Evolutionary conservation across 2,888 invertebrate species (phyloP).

Genomic region (Petrolisthes cinctipes): DNA sequence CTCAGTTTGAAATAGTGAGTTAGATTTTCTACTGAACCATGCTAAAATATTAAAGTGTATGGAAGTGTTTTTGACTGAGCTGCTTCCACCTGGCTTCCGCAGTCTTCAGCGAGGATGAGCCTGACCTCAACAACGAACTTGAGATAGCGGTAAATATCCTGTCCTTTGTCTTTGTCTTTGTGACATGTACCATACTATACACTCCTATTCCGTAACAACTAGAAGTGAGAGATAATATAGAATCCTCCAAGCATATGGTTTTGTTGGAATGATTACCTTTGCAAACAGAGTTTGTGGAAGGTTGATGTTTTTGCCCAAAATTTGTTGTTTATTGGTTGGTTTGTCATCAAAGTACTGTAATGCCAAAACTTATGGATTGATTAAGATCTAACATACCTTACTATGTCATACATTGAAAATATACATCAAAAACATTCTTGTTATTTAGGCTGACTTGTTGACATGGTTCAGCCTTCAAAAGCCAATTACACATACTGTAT

Average conservation of each 20-base stretch:
- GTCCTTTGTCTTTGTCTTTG: slow-evolving; percentile 29
- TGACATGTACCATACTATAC: background rate
- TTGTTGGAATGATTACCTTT: background rate
- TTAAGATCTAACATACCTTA: background rate
- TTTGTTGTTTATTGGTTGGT: background rate
- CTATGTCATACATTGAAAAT: slow-evolving; percentile 14
- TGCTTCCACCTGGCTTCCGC: slow-evolving; percentile 66
- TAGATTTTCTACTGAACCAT: slow-evolving; percentile 35
- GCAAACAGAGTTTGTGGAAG: background rate
- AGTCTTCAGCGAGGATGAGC: slow-evolving; percentile 90
- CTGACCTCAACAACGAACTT: slow-evolving; percentile 86
- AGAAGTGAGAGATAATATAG: no score
- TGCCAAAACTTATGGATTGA: background rate
- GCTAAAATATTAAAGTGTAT: slow-evolving; percentile 47
- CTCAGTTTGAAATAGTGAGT: slow-evolving; percentile 34
- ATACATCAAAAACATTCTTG: slow-evolving; percentile 5
- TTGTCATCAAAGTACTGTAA: background rate
- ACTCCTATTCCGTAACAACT: no score
- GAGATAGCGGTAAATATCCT: slow-evolving; percentile 82
- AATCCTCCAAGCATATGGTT: background rate
- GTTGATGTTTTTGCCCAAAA: background rate
- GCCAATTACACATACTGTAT: no score
- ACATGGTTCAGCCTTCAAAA: slow-evolving; percentile 19
- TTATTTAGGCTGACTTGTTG: slow-evolving; percentile 17
- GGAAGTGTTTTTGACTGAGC: slow-evolving; percentile 52